Evolutionary conservation across 2,113 vertebrate species (phyloP).

Genomic region (Ciconia stormi): DNA sequence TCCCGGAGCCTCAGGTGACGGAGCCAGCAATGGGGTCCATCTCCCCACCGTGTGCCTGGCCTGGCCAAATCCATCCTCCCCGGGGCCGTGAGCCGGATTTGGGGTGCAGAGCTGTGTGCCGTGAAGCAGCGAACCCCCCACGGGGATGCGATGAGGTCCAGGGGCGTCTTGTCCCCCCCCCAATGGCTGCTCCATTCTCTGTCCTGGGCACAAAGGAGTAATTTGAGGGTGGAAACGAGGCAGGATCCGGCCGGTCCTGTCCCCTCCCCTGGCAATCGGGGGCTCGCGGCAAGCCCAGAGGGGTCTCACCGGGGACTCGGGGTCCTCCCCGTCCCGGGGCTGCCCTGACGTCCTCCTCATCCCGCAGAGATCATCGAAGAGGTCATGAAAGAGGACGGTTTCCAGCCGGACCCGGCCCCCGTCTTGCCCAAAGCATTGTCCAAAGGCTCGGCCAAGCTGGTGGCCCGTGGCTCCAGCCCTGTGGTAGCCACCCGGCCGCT

Average conservation of each 20-base stretch:
- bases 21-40: too few relatives aligned
- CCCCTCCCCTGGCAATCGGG: too few relatives aligned
- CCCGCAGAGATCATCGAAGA: slow-evolving; percentile 80
- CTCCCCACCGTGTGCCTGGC: too few relatives aligned
- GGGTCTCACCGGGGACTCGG: neutral
- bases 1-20: neutral
- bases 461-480: slow-evolving; percentile 65
- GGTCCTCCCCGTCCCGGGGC: too few relatives aligned
- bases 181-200: neutral
- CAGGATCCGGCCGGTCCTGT: neutral
- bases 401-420: neutral
- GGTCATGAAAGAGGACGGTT: slow-evolving; percentile 67
- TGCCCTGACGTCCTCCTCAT: neutral
- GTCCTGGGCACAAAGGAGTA: neutral
- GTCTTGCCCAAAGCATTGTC: neutral
- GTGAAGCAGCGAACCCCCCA: too few relatives aligned
- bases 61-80: fast-evolving
- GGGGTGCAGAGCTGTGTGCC: neutral
- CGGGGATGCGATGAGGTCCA: fast-evolving
- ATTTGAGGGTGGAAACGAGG: neutral
- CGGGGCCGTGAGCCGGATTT: neutral
- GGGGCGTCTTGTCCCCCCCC: fast-evolving
- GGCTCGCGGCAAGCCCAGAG: neutral
- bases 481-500: too few relatives aligned
- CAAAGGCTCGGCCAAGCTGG: slow-evolving; percentile 33